Evolutionary conservation across 2,888 invertebrate genomes (phyloP).

Genomic region (Brachypalpus laphriformis): DNA sequence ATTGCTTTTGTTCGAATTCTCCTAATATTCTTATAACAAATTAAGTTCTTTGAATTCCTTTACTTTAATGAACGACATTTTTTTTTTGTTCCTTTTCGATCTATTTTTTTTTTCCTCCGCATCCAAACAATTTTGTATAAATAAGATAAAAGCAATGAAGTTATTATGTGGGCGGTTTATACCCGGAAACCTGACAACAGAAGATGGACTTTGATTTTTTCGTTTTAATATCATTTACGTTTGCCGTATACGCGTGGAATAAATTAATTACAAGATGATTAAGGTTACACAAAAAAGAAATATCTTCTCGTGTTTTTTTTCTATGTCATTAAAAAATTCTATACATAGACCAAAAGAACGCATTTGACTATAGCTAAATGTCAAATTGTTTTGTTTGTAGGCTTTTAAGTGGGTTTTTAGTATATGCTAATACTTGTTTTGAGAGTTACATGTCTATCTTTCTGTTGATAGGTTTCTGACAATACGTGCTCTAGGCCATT

Average conservation of each 20-base stretch:
- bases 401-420: background rate
- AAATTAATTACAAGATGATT: constrained; percentile 49
- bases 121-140: constrained; percentile 21
- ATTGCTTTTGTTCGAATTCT: constrained; percentile 64
- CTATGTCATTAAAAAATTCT: background rate
- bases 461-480: background rate
- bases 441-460: background rate
- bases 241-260: constrained; percentile 23
- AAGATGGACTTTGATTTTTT: constrained; percentile 37
- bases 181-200: background rate
- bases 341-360: background rate
- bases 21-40: constrained; percentile 45
- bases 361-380: constrained; percentile 1
- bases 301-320: constrained; percentile 23
- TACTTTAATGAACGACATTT: constrained; percentile 11
- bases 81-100: background rate
- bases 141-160: constrained; percentile 21
- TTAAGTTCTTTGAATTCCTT: constrained; percentile 40
- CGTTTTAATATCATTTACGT: constrained; percentile 4
- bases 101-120: constrained; percentile 1
- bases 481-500: too few relatives aligned
- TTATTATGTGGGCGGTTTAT: constrained; percentile 26
- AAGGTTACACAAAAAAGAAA: constrained; percentile 14
- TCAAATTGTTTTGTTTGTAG: background rate
- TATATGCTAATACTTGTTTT: too few relatives aligned